Evolutionary conservation across 2,797 vertebrate genomes (phyloP).

Genomic region (Hippopotamyrus pictus): DNA sequence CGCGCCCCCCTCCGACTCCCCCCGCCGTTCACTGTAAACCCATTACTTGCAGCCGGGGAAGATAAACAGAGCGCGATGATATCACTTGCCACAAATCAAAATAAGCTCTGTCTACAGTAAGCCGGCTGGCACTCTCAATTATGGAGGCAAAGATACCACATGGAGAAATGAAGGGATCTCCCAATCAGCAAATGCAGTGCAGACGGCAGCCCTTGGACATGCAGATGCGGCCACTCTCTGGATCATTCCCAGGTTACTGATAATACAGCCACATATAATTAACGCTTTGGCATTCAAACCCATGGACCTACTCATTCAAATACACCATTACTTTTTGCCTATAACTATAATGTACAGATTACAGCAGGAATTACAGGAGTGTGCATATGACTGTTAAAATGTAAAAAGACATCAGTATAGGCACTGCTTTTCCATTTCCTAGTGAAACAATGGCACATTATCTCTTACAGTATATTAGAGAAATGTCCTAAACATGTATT

Average conservation of each 20-base stretch:
- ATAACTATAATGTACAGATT: background rate
- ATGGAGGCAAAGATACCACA: constrained; percentile 21
- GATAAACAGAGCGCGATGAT: constrained; percentile 24
- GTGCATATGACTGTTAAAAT: background rate
- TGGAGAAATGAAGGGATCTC: background rate
- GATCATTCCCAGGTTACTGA: background rate
- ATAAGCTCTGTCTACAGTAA: constrained; percentile 25
- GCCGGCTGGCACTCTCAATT: constrained; percentile 21
- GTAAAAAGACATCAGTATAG: background rate
- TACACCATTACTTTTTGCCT: background rate
- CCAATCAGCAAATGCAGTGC: constrained; percentile 4
- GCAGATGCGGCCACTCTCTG: background rate
- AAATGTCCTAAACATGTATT: background rate
- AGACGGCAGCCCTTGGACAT: background rate
- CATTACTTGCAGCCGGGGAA: constrained; percentile 22
- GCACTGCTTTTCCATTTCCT: background rate
- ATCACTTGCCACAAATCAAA: constrained; percentile 28
- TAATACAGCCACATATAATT: background rate
- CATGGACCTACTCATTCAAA: background rate
- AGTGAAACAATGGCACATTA: background rate
- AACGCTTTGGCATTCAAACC: background rate
- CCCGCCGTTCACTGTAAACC: constrained; percentile 24
- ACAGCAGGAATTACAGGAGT: background rate
- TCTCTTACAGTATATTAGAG: background rate
- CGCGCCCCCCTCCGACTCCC: background rate